Evolutionary conservation across 2,113 vertebrate species (phyloP), one percentile per base, ranked within the genome.

Genomic region (Sinosuthora webbiana): DNA sequence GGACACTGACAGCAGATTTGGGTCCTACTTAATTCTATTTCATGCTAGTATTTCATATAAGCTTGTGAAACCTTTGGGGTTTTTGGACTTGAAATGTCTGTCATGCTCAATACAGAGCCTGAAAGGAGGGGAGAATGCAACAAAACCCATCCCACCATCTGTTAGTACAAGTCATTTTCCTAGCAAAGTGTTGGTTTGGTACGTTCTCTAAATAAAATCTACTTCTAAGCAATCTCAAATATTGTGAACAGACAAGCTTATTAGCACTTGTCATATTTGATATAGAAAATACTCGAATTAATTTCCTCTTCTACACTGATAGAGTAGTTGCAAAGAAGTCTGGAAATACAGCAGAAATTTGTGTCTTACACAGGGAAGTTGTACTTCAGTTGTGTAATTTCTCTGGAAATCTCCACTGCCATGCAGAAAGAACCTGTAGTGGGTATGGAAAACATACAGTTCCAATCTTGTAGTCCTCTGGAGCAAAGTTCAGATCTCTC

Each of bases 261-360:
- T 84, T 94, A 86, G 13, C 83, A 90, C 88, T 94, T 94, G 88
- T 93, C 85, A 80, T 69, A 65, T 80, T 94, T 90, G 57, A 70
- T 67, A 45, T 35, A 90, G 39, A 80, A 96, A 90, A 83, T 35
- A 77, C 21, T 42, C 68, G 62, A 94, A 90, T 80, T 60, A 52
- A 35, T 92, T 69, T 88, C 53, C 25, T 65, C 31, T 25, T 65
- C 20, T 62, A 69, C 20, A 22, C 6, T 62, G 55, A 74, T 62
- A 74, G 65, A 83, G 19, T 6, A 19, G 4, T 80, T 69, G 59
- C 28, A 69, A 88, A 73, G 35, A 52, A 57, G 18, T 27, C 35
- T 63, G 71, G 30, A 93, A 86, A 74, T 52, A 7, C 1, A 33
- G 15, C 30, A 57, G 15, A 56, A 47, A 76, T 33, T 50, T 70